Conservation (phyloP, 1,140 invertebrate genomes). For the Drosophila bifasciata region DNA sequence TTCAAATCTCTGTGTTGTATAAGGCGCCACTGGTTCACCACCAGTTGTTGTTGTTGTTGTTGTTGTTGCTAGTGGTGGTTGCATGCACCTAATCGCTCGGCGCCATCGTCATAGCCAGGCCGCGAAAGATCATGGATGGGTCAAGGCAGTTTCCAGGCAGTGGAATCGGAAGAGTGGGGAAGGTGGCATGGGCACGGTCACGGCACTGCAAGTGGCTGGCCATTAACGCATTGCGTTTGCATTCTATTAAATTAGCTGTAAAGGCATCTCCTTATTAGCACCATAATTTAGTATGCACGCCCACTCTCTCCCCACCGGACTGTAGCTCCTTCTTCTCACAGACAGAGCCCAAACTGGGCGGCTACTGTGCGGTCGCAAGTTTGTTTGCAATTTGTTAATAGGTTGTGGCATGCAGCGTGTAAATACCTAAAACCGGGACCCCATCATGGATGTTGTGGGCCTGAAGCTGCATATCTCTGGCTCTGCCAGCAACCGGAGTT, state of each 20-base stretch:
- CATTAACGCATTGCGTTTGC: slow-evolving; percentile 73
- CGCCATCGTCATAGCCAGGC: slow-evolving; percentile 57
- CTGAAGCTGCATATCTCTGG: not conserved
- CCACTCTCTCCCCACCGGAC: slow-evolving; percentile 34
- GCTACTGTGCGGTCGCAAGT: slow-evolving; percentile 66
- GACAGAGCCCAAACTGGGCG: slow-evolving; percentile 6
- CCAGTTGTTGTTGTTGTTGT: slow-evolving; percentile 5
- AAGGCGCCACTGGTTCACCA: slow-evolving; percentile 59
- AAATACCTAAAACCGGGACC: slow-evolving; percentile 46
- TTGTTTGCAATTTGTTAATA: slow-evolving; percentile 82
- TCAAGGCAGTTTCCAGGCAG: slow-evolving; percentile 53
- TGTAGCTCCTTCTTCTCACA: too few relatives aligned
- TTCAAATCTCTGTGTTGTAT: slow-evolving; percentile 61
- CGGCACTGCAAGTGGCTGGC: slow-evolving; percentile 35
- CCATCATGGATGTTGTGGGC: slow-evolving; percentile 17
- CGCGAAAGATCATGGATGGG: slow-evolving; percentile 41
- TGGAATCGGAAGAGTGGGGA: slow-evolving; percentile 5
- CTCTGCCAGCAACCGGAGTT: slow-evolving; percentile 1
- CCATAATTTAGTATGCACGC: slow-evolving; percentile 74
- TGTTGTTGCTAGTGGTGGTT: slow-evolving; percentile 42
- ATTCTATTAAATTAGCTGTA: slow-evolving; percentile 77
- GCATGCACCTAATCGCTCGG: slow-evolving; percentile 72
- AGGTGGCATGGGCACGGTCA: too few relatives aligned
- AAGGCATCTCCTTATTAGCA: slow-evolving; percentile 72
- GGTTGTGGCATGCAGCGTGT: slow-evolving; percentile 77